Percentiles rank a stretch among this genome's conserved stretches.
Evolutionary conservation across 2,797 vertebrate genomes (phyloP).

Genomic region (Platyrinchus mystaceus): DNA sequence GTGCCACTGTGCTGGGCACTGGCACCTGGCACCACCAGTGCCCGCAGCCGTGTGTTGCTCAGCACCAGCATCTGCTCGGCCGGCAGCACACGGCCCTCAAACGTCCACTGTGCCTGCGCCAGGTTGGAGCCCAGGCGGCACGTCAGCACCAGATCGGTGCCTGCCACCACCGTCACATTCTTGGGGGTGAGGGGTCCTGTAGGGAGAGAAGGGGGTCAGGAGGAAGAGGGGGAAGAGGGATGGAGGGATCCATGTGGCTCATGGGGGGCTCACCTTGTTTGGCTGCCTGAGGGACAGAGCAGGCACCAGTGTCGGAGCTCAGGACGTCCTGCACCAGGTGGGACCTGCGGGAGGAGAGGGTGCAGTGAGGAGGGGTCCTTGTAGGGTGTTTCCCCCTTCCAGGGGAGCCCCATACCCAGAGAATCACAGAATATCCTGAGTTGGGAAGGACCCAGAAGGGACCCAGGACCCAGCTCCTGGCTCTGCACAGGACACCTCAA

Average conservation of each 20-base stretch:
- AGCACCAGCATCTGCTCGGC: slow-evolving; percentile 75
- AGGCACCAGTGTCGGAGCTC: slow-evolving; percentile 48
- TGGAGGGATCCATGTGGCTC: rapidly evolving
- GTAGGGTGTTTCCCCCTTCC: rapidly evolving
- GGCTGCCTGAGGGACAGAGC: slow-evolving; percentile 41
- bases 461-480: neutral
- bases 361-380: neutral
- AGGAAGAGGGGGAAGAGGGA: rapidly evolving
- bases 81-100: slow-evolving; percentile 84
- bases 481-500: neutral
- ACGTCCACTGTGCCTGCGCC: slow-evolving; percentile 86
- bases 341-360: neutral
- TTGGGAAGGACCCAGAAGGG: neutral
- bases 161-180: slow-evolving; percentile 89
- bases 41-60: slow-evolving; percentile 83
- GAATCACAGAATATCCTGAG: neutral
- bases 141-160: slow-evolving; percentile 90
- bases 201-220: neutral
- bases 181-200: slow-evolving; percentile 80
- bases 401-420: neutral
- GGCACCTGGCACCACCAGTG: slow-evolving; percentile 84
- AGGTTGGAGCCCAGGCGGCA: slow-evolving; percentile 93
- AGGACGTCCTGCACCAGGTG: slow-evolving; percentile 72
- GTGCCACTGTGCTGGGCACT: slow-evolving; percentile 82
- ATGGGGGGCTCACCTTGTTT: slow-evolving; percentile 58